Conservation (phyloP, 1,140 invertebrate genomes). For the Aphis craccivora region DNA sequence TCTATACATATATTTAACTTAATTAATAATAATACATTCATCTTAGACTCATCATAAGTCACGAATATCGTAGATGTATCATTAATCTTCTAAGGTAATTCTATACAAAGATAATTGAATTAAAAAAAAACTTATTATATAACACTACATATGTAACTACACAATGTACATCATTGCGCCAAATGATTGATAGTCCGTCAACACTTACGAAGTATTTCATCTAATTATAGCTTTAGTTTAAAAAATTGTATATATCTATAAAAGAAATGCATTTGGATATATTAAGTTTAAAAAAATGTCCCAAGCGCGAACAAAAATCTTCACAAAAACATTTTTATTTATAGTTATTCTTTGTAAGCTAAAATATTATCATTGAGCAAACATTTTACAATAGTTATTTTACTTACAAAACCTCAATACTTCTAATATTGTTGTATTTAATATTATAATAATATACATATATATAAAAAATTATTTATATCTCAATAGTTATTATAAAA, state of each 20-base stretch:
- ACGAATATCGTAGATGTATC: neutral
- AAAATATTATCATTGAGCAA: neutral
- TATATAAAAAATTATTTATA: neutral
- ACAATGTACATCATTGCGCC: neutral
- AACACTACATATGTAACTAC: neutral
- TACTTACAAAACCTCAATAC: neutral
- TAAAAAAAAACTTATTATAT: conserved; percentile 3
- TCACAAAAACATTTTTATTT: neutral
- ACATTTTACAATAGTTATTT: neutral
- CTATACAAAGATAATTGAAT: neutral
- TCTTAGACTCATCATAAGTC: neutral
- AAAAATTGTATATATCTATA: neutral
- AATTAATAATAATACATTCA: conserved; percentile 20
- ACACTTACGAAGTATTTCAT: conserved; percentile 2
- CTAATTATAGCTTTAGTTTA: neutral
- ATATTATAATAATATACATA: neutral
- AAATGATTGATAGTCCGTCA: conserved; percentile 38
- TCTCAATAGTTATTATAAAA: neutral
- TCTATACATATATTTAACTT: neutral
- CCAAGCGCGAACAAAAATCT: neutral
- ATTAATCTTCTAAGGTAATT: conserved; percentile 7
- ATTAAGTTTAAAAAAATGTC: neutral
- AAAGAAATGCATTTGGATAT: neutral
- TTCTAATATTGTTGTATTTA: neutral
- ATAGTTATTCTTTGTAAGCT: neutral